These are phyloP conservation scores for Charadrius vociferus DNA, from an alignment of 2,113 vertebrate genomes.

Conservation along the genomic window DNA sequence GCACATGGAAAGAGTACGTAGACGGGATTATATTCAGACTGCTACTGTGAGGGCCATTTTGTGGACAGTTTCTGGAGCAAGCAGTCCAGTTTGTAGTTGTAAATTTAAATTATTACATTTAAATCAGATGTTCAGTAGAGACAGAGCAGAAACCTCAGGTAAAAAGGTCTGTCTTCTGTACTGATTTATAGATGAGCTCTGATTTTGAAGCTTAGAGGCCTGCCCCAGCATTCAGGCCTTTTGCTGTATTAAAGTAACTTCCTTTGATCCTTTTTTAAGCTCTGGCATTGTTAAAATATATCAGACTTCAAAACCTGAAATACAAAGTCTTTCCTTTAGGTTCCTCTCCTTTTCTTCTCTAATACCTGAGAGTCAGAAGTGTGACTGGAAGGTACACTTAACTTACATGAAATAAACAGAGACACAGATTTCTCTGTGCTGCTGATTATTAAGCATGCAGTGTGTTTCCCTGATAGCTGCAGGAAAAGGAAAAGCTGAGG, in stretches of 20 bases:
- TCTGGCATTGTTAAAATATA: not conserved
- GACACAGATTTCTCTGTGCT: not conserved
- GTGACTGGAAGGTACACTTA: not conserved
- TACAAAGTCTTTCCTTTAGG: not conserved
- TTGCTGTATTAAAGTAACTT: not conserved
- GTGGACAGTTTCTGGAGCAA: not conserved
- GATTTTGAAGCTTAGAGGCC: not conserved
- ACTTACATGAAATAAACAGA: not conserved
- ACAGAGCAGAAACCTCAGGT: not conserved
- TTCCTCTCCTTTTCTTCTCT: not conserved
- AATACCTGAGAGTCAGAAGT: not conserved
- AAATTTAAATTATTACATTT: not conserved
- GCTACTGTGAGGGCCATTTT: not conserved
- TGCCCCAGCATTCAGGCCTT: not conserved
- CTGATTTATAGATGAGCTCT: not conserved
- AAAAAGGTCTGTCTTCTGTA: not conserved
- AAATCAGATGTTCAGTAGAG: not conserved
- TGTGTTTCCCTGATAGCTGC: not conserved
- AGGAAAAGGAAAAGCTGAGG: not conserved
- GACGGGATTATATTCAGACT: not conserved
- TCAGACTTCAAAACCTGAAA: not conserved
- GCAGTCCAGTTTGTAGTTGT: not conserved
- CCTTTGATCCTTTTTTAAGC: not conserved
- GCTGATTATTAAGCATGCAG: not conserved
- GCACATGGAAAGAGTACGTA: not conserved